A percentile compares a stretch with the other conserved stretches of the same genome.
Conservation (phyloP, 1,140 invertebrate genomes). For the Conopomorpha cramerella region DNA sequence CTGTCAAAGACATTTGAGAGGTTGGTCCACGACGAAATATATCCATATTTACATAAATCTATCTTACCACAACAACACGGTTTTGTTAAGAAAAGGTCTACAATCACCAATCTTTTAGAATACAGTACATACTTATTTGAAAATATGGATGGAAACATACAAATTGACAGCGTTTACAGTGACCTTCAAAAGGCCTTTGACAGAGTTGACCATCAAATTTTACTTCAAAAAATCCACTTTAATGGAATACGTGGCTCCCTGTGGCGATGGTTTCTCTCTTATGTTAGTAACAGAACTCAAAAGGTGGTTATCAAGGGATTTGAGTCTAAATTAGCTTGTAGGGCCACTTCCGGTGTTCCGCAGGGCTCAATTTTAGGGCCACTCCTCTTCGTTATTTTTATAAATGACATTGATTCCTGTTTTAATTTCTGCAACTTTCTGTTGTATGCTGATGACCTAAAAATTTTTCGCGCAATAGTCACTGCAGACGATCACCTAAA, state of each 20-base stretch:
- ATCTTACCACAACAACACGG: slow-evolving; percentile 1
- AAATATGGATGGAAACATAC: slow-evolving; percentile 7
- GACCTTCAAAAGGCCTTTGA: slow-evolving; percentile 19
- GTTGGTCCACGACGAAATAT: slow-evolving; percentile 1
- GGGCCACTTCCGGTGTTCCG: too few species aligned
- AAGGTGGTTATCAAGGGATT: too few species aligned
- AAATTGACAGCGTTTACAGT: slow-evolving; percentile 17
- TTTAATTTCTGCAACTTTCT: too few species aligned
- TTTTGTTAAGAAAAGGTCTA: slow-evolving; percentile 4
- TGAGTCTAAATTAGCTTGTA: too few species aligned
- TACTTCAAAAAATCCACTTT: not conserved
- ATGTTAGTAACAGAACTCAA: too few species aligned
- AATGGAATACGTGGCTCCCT: slow-evolving; percentile 4
- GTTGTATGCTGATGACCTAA: too few species aligned
- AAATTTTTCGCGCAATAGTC: too few species aligned
- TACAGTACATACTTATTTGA: slow-evolving; percentile 6
- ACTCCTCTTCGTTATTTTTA: too few species aligned
- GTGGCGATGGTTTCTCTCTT: too few species aligned
- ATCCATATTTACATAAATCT: not conserved
- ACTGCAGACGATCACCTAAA: too few species aligned
- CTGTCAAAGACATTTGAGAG: slow-evolving; percentile 2
- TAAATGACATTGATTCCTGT: too few species aligned
- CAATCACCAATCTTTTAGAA: slow-evolving; percentile 10
- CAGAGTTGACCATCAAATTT: slow-evolving; percentile 5
- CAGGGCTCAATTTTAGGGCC: too few species aligned